Base-by-base conservation (phyloP, 2,888 invertebrate genomes). In the Callyntrura guangdongensis region DNA sequence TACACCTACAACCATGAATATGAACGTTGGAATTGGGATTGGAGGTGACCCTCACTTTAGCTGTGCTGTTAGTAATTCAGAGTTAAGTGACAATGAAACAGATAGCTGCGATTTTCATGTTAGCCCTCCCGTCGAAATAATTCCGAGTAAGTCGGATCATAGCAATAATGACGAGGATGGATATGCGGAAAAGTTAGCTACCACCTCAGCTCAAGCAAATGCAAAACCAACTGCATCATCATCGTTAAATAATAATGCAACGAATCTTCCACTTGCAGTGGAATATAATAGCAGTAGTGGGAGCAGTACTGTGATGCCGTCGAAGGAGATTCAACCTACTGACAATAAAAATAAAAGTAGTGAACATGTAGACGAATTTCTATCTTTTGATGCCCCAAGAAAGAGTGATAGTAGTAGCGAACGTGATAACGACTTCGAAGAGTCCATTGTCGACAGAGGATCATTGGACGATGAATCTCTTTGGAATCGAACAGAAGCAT, bases 401-500 rank as follows among this genome's bases (percentile, higher is more conserved):
- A 53, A n/a, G 25, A 53, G 53, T 22, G 22, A 47, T 17, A 72
- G 72, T 36, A 72, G 36, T n/a, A 72, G 6, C 17, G 77, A 25
- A 49, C 56, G 77, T 77, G 77, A 77, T 77, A 77, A 53, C 14
- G 56, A 53, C 14, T 36, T 25, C 27, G 61, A 56, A 20, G 61
- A 36, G 1, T 25, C 81, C 79, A 27, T n/a, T 22, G 27, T 11
- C 0, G 81, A 59, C 9, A 61, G 36, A n/a, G 81, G 81, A 49
- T 85, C 82, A 53, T 69, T 82, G 27, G 90, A 90, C n/a, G 89
- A 92, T 56, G 86, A 90, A 49, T 67, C 86, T 20, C 90, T 92
- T 5, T 92, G 92, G 92, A 90, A 86, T 22, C 61, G 92, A 6
- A 92, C 90, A 5, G 92, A 92, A 88, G 92, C 92, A 9, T 25